Conservation (phyloP, 2,888 invertebrate species). For the Melanostoma mellinum region DNA sequence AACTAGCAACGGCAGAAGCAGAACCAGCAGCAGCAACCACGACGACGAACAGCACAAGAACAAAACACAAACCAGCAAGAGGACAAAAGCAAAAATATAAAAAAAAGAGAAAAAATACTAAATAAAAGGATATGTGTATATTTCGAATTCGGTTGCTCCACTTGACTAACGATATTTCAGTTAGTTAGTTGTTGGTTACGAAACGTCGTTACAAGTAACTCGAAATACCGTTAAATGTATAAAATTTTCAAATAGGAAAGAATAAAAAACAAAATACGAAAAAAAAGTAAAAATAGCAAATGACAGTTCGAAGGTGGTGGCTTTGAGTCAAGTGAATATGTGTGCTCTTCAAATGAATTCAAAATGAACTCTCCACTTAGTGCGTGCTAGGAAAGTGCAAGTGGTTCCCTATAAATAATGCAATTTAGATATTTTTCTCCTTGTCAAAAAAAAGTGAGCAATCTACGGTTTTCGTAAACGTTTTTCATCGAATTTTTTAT, state of each 20-base stretch:
- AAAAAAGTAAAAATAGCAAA: constrained; percentile 38
- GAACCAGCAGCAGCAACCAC: constrained; percentile 63
- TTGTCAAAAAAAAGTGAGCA: neutral
- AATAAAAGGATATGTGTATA: constrained; percentile 68
- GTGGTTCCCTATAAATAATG: constrained; percentile 28
- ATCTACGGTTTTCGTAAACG: constrained; percentile 14
- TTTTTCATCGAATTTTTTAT: constrained; percentile 28
- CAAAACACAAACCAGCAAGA: constrained; percentile 64
- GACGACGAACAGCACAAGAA: constrained; percentile 70
- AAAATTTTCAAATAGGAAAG: constrained; percentile 40
- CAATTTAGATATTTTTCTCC: neutral
- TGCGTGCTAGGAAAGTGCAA: constrained; percentile 61
- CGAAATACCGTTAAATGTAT: constrained; percentile 69
- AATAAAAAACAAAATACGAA: constrained; percentile 28
- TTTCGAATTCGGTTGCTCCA: constrained; percentile 73
- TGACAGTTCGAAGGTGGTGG: constrained; percentile 39
- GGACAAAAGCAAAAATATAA: constrained; percentile 57
- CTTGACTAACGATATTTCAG: constrained; percentile 73
- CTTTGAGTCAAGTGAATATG: constrained; percentile 51
- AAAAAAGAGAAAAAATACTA: constrained; percentile 31
- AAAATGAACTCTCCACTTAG: constrained; percentile 52
- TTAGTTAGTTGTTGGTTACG: constrained; percentile 73
- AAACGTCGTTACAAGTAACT: constrained; percentile 72
- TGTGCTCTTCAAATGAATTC: constrained; percentile 65
- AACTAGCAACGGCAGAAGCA: constrained; percentile 46